These are phyloP conservation scores for Stenichneumon culpator DNA, from an alignment of 2,888 invertebrate species.

Conservation along the genomic window DNA sequence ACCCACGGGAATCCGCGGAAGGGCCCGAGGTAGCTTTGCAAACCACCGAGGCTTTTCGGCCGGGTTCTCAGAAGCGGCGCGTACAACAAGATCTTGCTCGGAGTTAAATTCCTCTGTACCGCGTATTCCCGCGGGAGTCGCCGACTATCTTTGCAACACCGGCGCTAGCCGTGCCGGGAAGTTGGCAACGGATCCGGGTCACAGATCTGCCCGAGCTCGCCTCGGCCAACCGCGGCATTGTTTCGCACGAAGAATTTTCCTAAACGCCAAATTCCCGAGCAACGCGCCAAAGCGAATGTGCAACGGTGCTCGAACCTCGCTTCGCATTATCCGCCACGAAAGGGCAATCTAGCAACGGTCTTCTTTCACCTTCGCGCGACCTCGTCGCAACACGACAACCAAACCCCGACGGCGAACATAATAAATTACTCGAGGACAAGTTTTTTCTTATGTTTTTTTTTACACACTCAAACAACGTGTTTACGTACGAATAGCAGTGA, in stretches of 20 bases:
- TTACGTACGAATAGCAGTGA: too few relatives aligned
- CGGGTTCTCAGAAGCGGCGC: conserved; percentile 8
- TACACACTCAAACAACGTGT: too few relatives aligned
- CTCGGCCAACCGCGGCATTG: conserved; percentile 8
- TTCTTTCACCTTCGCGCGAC: too few relatives aligned
- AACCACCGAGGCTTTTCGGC: too few relatives aligned
- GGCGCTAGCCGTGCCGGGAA: neutral
- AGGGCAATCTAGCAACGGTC: too few relatives aligned
- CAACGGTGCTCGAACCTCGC: neutral
- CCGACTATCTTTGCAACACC: neutral
- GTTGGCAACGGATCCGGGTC: conserved; percentile 44
- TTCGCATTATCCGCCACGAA: neutral
- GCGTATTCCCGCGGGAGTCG: neutral
- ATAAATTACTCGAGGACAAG: too few relatives aligned
- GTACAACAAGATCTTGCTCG: neutral
- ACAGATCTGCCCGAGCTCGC: neutral
- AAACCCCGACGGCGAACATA: too few relatives aligned
- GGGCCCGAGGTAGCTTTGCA: too few relatives aligned
- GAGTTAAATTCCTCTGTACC: conserved; percentile 24
- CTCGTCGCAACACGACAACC: too few relatives aligned
- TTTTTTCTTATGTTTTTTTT: too few relatives aligned
- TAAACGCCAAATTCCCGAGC: conserved; percentile 17
- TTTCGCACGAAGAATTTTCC: conserved; percentile 26
- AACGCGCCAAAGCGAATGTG: neutral
- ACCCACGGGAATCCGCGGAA: too few relatives aligned